A percentile compares a stretch with the other conserved stretches of the same genome.
These are phyloP conservation scores for Catharus ustulatus DNA, from an alignment of 2,797 vertebrate genomes.

Conservation along the genomic window DNA sequence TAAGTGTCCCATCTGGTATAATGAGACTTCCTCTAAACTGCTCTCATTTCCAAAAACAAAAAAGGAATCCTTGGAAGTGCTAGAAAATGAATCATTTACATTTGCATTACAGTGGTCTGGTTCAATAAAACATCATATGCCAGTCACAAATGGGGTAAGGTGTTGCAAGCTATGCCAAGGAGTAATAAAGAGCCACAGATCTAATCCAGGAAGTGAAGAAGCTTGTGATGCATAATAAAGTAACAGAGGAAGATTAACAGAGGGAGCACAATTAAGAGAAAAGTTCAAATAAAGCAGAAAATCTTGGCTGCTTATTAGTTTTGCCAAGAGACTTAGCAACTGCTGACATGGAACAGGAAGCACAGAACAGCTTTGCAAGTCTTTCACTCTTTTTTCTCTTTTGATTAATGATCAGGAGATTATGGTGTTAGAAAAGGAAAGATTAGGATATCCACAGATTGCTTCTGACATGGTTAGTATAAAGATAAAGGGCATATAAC, in stretches of 20 bases:
- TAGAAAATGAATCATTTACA: background rate
- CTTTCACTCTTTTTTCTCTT: background rate
- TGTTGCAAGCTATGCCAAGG: background rate
- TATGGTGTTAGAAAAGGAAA: constrained; percentile 24
- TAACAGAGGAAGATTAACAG: background rate
- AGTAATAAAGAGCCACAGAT: background rate
- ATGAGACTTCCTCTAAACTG: background rate
- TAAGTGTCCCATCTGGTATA: background rate
- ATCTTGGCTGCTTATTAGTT: background rate
- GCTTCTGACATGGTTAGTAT: background rate
- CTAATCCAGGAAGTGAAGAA: background rate
- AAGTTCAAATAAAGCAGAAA: background rate
- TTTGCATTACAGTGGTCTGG: background rate
- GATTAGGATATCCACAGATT: constrained; percentile 6
- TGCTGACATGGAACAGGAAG: background rate
- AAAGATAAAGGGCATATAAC: constrained; percentile 2
- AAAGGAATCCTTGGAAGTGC: background rate
- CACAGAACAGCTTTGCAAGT: background rate
- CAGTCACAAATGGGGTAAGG: background rate
- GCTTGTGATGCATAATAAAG: background rate
- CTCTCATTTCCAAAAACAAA: background rate
- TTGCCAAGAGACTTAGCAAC: constrained; percentile 15
- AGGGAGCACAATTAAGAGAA: background rate
- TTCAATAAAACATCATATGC: background rate
- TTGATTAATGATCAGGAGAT: constrained; percentile 37